Conservation (phyloP, 2,797 vertebrate species). For the Nasua narica region DNA sequence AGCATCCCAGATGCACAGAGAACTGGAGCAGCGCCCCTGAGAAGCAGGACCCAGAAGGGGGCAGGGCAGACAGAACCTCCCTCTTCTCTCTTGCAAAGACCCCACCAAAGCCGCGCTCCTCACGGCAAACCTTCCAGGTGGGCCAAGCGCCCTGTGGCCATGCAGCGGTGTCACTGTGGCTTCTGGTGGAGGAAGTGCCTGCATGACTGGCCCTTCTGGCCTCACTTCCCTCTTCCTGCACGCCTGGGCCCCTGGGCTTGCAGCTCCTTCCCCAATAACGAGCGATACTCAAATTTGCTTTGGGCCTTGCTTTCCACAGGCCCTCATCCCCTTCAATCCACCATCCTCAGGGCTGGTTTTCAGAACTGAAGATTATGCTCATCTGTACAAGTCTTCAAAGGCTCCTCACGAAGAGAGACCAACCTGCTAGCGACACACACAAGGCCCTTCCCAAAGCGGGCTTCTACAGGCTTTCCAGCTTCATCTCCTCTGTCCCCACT, state of each 20-base stretch:
- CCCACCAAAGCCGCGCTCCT: background rate
- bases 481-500: background rate
- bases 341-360: background rate
- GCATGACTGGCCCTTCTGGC: rapidly evolving
- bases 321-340: background rate
- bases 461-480: background rate
- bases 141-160: too few species aligned
- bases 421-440: too few species aligned
- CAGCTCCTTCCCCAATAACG: background rate
- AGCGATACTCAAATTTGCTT: background rate
- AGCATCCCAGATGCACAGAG: background rate
- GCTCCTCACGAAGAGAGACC: background rate
- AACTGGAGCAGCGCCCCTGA: background rate
- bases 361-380: background rate
- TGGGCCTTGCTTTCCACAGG: background rate
- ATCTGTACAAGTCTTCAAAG: background rate
- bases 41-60: background rate
- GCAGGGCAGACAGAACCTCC: background rate
- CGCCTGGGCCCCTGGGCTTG: background rate
- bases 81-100: background rate
- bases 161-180: rapidly evolving
- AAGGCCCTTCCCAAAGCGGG: background rate
- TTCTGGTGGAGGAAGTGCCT: background rate
- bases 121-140: background rate
- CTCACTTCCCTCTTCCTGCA: background rate